Evolutionary conservation across 2,888 invertebrate species (phyloP), one percentile per base, ranked within the genome.

Genomic region (Dasysyrphus tricinctus): DNA sequence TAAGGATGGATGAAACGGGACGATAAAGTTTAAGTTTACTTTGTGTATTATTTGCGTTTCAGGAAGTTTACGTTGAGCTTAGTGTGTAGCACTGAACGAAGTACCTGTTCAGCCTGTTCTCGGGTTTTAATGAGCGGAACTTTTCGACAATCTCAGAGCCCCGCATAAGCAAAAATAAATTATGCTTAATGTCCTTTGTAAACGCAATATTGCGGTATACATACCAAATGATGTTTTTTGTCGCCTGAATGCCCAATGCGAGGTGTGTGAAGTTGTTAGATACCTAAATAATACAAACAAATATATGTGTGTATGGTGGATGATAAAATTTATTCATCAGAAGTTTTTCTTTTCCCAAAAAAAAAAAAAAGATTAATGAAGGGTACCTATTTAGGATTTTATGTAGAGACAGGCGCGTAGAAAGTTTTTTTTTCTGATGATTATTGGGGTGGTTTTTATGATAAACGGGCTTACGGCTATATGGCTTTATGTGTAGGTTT

Each of bases 141-240:
- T 69, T 69, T 69, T 69, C 39, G 54, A 69, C 69, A 69, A 69
- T 69, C 69, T 69, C 69, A 69, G 42, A 49, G 39, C 69, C 69
- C 69, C 69, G 69, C 69, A 69, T 69, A 69, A 69, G 69, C 69
- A 69, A 69, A 69, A 69, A 69, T 69, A 69, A 69, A 54, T 69
- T 69, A 69, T 69, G 69, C 69, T 69, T 54, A 69, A 69, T 69
- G 69, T 69, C 54, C 54, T 69, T 54, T 69, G 69, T 69, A 69
- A 69, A 69, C 54, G 69, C 69, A 69, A 69, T 69, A 54, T 69
- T 69, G 69, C 29, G 69, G 51, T 42, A 69, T 54, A 54, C 69
- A 69, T 69, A 54, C 69, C 54, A 69, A 54, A 69, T 54, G 37
- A 54, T 69, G 69, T 39, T 69, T 59, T 54, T 69, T 69, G 69